Evolutionary conservation across 2,113 vertebrate species (phyloP).

Genomic region (Nycticryphes semicollaris): DNA sequence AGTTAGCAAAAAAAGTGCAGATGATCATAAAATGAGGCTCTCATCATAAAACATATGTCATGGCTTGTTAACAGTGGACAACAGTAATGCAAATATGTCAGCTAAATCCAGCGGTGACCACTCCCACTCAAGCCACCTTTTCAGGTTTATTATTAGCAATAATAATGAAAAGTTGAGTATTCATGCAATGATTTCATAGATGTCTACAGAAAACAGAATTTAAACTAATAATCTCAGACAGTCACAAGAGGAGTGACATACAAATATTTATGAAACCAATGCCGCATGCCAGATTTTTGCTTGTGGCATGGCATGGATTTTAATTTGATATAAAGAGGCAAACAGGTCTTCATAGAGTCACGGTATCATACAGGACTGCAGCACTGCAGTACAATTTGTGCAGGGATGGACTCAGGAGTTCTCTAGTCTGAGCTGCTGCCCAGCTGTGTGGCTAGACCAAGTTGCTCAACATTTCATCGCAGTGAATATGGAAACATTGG

Average conservation of each 20-base stretch:
- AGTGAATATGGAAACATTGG: accelerated
- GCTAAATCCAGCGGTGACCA: background rate
- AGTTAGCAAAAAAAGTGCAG: background rate
- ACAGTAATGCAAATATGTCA: background rate
- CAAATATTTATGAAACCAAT: background rate
- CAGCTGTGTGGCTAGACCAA: background rate
- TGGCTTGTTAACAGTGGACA: background rate
- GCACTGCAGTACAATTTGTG: accelerated
- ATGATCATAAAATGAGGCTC: background rate
- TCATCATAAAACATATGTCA: background rate
- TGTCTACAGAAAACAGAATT: background rate
- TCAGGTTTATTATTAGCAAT: background rate
- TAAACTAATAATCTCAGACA: background rate
- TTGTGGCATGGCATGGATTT: background rate
- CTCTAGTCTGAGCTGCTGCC: no score
- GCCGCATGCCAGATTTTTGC: background rate
- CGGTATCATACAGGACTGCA: background rate
- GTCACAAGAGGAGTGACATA: background rate
- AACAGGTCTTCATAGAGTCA: background rate
- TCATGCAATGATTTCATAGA: background rate
- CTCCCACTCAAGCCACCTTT: background rate
- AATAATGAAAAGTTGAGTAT: background rate
- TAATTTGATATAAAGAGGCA: background rate
- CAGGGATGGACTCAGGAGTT: accelerated
- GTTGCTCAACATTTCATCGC: background rate